phyloP scores from a whole-genome alignment of 2,888 invertebrate species.

The Capitulum mitella region DNA sequence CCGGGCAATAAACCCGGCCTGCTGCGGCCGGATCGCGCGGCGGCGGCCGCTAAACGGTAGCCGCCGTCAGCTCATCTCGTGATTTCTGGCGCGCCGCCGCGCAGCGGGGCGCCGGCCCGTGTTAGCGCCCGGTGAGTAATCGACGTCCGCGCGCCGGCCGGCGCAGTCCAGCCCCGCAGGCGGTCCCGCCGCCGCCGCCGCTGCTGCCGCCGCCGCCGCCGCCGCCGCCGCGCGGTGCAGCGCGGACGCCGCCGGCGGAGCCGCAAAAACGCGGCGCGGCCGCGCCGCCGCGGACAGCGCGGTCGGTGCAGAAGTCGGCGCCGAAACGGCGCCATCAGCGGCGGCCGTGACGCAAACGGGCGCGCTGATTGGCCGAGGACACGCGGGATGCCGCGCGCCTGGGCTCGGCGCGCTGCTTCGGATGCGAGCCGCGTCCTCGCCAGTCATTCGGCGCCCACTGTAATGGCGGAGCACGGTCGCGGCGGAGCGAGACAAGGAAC shows the following conservation, averaged over 20 bases:
- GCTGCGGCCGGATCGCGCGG: background rate
- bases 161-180: background rate
- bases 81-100: background rate
- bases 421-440: no score
- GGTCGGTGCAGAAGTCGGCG: background rate
- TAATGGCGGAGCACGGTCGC: no score
- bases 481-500: no score
- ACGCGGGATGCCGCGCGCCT: no score
- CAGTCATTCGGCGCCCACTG: no score
- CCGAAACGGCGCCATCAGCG: background rate
- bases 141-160: background rate
- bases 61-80: background rate
- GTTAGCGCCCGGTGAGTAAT: slow-evolving; percentile 9
- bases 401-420: no score
- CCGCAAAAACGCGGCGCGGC: no score
- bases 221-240: no score
- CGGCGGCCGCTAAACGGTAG: slow-evolving; percentile 1
- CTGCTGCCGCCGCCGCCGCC: background rate
- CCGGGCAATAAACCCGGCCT: background rate
- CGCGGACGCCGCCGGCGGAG: no score
- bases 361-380: no score
- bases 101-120: background rate
- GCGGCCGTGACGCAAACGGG: no score
- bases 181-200: background rate
- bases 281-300: background rate